These are phyloP conservation scores for Bombus balteatus DNA, from an alignment of 1,140 invertebrate species.

Conservation along the genomic window DNA sequence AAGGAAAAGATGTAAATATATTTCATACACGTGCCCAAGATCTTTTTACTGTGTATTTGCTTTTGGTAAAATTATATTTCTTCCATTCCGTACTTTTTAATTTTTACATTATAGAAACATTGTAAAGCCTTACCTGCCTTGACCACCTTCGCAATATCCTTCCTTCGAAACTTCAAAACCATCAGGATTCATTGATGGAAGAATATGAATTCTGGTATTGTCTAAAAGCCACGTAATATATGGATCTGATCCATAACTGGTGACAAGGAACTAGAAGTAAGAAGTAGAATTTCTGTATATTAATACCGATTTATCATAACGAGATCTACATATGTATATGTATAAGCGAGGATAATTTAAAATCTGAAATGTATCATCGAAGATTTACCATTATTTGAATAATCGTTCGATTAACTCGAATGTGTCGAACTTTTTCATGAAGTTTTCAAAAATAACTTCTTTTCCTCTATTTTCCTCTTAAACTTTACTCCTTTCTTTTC, in stretches of 20 bases:
- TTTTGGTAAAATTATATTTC: not conserved
- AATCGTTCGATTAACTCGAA: not conserved
- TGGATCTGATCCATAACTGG: constrained; percentile 90
- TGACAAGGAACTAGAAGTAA: constrained; percentile 88
- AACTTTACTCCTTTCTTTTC: too few species aligned
- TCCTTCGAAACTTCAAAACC: constrained; percentile 94
- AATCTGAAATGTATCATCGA: not conserved
- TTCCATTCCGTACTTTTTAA: not conserved
- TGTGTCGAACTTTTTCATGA: not conserved
- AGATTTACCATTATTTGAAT: not conserved
- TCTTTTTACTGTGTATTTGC: not conserved
- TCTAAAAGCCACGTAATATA: constrained; percentile 94
- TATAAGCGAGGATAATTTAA: not conserved
- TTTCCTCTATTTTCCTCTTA: not conserved
- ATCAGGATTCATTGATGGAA: constrained; percentile 97
- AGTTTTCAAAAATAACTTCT: not conserved
- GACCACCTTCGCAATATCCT: constrained; percentile 92
- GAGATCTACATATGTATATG: not conserved
- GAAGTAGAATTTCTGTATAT: constrained; percentile 47
- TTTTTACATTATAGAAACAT: not conserved
- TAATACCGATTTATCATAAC: not conserved
- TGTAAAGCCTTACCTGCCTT: constrained; percentile 86
- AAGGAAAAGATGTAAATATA: not conserved
- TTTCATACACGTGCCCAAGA: not conserved
- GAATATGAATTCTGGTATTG: constrained; percentile 94